Base-by-base conservation (phyloP, 2,113 vertebrate species). In the Erythrocercus mccallii region DNA sequence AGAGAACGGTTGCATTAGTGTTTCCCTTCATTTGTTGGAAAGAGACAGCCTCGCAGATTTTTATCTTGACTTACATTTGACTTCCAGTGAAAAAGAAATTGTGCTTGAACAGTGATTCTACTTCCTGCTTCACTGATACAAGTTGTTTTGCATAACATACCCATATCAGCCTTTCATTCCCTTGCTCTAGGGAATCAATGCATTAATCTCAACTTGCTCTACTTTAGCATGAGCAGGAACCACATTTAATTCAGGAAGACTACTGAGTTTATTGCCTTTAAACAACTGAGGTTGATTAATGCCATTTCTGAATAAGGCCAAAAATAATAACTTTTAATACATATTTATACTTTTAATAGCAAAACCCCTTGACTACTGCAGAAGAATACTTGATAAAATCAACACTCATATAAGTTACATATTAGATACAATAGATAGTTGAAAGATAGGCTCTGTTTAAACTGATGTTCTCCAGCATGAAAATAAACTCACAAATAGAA, bases 371-470 rank as follows among this genome's bases (percentile, higher is more conserved):
- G 18, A 44, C 19, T 53, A 40, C 3, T 22, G 11, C 19, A 61
- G n/a, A 60, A 3, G 2, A 80, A 40, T 45, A 25, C 9, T 48
- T 69, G 23, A 53, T 50, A n/a, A 76, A 68, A 81, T 69, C 30
- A 61, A 48, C 11, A 47, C 2, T 24, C 6, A 11, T 9, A 0
- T 38, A 31, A 50, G 4, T 56, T 50, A 66, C 3, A 6, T 4
- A 13, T 22, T 18, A 70, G 27, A 65, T 60, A n/a, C 2, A 78
- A 70, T 81, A 78, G 12, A 22, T 10, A 56, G 5, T 21, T 77
- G 7, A 76, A 72, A 73, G 5, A 28, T 15, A 73, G 6, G 1
- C 2, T 62, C 10, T 33, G 8, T 68, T 37, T 31, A 53, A 93
- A 65, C 3, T 2, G 1, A 73, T 62, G 19, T 4, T 72, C n/a